Evolutionary conservation across 2,888 invertebrate species (phyloP).

Genomic region (Oegoconia quadripuncta): DNA sequence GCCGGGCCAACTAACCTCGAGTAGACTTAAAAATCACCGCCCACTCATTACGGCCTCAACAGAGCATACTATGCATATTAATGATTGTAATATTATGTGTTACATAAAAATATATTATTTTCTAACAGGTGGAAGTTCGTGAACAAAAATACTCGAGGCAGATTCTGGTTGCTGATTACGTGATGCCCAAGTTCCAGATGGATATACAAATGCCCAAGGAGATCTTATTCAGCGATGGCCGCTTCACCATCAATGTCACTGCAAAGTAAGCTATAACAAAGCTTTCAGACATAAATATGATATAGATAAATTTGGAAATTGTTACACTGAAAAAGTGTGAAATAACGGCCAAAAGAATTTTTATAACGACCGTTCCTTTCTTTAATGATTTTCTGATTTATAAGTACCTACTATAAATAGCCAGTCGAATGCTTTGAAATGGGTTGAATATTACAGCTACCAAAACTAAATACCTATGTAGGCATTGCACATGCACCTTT

Average conservation of each 20-base stretch:
- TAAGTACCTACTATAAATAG: no score
- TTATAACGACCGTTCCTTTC: no score
- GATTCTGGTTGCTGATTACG: conserved; percentile 93
- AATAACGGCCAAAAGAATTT: no score
- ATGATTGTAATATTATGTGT: conserved; percentile 18
- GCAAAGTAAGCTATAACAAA: no score
- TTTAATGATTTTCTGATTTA: no score
- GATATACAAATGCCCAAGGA: conserved; percentile 90
- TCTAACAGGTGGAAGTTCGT: conserved; percentile 57
- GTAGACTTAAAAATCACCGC: conserved; percentile 11
- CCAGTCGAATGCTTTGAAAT: no score
- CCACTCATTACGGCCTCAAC: conserved; percentile 31
- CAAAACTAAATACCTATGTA: no score
- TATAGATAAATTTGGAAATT: no score
- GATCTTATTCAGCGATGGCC: conserved; percentile 88
- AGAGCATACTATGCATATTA: conserved; percentile 12
- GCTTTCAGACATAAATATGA: no score
- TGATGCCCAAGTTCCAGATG: conserved; percentile 96
- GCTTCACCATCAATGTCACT: conserved; percentile 87
- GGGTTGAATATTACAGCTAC: no score
- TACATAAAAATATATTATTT: conserved; percentile 19
- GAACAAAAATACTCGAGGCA: conserved; percentile 83
- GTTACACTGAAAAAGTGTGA: no score
- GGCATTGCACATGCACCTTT: no score
- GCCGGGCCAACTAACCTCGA: conserved; percentile 19